These are phyloP conservation scores for Leptoteleia sp. DNA, from an alignment of 1,140 invertebrate species.

Conservation along the genomic window DNA sequence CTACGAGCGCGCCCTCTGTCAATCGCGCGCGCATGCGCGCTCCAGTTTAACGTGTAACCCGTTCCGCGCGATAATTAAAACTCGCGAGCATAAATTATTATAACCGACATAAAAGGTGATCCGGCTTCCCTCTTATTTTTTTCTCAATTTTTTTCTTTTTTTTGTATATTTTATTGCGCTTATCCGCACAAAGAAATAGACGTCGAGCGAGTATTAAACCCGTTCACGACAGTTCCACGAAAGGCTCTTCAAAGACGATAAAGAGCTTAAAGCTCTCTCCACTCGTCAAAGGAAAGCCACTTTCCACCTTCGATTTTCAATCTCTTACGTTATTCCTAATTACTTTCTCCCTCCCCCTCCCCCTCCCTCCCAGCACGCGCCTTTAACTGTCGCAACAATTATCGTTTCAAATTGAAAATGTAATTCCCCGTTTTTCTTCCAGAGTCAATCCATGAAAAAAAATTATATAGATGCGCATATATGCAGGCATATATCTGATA, in stretches of 20 bases:
- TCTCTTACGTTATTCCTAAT: constrained; percentile 38
- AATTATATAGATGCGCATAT: no score
- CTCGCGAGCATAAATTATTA: constrained; percentile 16
- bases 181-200: constrained; percentile 40
- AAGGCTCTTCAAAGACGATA: constrained; percentile 37
- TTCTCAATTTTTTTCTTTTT: no score
- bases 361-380: constrained; percentile 7
- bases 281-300: constrained; percentile 8
- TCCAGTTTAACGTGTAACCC: constrained; percentile 2
- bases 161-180: constrained; percentile 31
- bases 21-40: background rate
- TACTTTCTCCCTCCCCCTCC: no score
- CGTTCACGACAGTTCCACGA: constrained; percentile 12
- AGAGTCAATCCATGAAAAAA: no score
- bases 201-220: constrained; percentile 38
- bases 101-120: constrained; percentile 4
- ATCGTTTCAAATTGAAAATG: constrained; percentile 32
- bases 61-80: constrained; percentile 4
- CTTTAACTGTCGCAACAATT: constrained; percentile 33
- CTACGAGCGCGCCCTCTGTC: background rate
- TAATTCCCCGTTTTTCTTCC: constrained; percentile 8
- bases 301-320: constrained; percentile 41
- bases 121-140: background rate
- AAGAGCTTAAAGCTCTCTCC: constrained; percentile 41
- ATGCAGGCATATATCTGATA: no score